Base-by-base conservation (phyloP, 92 coral and sea anemone species). In the Umimayanthus chanpuru region DNA sequence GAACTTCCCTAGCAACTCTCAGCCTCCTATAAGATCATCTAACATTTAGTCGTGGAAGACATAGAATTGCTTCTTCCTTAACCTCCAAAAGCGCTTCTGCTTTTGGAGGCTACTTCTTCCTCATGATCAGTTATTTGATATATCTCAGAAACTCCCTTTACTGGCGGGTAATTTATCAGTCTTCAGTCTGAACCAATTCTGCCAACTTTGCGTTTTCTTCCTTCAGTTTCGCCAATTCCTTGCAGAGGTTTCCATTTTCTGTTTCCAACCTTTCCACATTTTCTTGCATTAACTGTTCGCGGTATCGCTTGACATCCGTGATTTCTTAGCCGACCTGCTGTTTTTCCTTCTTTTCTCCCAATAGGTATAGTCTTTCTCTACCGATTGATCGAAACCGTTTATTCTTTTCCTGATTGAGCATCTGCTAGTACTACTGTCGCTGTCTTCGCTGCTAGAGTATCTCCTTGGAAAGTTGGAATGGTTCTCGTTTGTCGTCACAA, bases 301-400 rank as follows among this genome's bases (percentile, higher is more conserved):
- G 49, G 23, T 25, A 40, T 43, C 81, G 28, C 30, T 41, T 76
- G 32, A 26, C 61, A 76, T 76, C 7, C 81, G 81, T 8, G 81
- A 76, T 25, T 18, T 76, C 56, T 76, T 76, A 40, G 81, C 81
- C 0, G 81, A 76, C 6, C 25, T 76, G 58, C 41, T 76, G 81
- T 76, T 76, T 47, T 76, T 76, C 53, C 55, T 23, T 76, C 81
- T 26, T 76, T 76, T 76, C 56, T 76, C 81, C 81, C 81, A 76
- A 39, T 76, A 76, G 20, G 30, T 32, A 2, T 41, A 58, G 36
- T 41, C 56, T 39, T 76, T 76, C 36, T 47, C 58, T 41, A 29
- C 61, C 9, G 30, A 23, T 26, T 20, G 81, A 47, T 21, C 15
- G 30, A 0, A 40, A 39, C 81, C 43, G 25, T 43, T 25, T 43